Evolutionary conservation across 1,140 invertebrate species (phyloP).

Genomic region (Hyles vespertilio): DNA sequence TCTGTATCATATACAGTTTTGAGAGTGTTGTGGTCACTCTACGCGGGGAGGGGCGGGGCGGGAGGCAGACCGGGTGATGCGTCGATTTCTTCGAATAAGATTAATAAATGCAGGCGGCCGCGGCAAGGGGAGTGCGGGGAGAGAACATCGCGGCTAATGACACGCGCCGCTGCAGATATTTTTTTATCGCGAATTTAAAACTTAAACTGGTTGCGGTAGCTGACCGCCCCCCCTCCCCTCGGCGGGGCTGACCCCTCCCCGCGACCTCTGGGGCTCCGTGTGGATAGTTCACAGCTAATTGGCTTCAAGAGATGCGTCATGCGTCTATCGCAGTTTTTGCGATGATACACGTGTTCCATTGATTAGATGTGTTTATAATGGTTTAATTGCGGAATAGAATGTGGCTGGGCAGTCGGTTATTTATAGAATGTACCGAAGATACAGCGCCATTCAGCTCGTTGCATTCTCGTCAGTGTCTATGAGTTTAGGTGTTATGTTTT

Average conservation of each 20-base stretch:
- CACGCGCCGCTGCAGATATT: conserved; percentile 67
- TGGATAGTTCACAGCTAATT: conserved; percentile 1
- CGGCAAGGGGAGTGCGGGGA: conserved; percentile 9
- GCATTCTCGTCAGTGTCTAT: too few relatives aligned
- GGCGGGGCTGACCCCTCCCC: not conserved
- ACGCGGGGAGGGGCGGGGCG: conserved; percentile 19
- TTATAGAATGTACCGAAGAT: too few relatives aligned
- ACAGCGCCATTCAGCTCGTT: too few relatives aligned
- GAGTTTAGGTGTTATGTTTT: too few relatives aligned
- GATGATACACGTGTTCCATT: not conserved
- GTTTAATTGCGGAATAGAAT: too few relatives aligned
- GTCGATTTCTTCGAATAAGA: conserved; percentile 70
- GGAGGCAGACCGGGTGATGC: conserved; percentile 39
- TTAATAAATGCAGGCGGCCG: conserved; percentile 66
- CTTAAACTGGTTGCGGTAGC: conserved; percentile 54
- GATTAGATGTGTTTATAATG: too few relatives aligned
- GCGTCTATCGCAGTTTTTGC: not conserved
- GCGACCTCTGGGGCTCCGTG: not conserved
- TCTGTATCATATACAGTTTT: too few relatives aligned
- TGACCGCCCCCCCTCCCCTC: not conserved
- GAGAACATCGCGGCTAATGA: conserved; percentile 63
- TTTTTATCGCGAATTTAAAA: conserved; percentile 71
- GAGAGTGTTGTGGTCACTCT: conserved; percentile 3
- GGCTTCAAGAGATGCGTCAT: not conserved
- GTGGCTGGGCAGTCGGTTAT: too few relatives aligned